Base-by-base conservation (phyloP, 2,888 invertebrate species). In the Agrypnus murinus region DNA sequence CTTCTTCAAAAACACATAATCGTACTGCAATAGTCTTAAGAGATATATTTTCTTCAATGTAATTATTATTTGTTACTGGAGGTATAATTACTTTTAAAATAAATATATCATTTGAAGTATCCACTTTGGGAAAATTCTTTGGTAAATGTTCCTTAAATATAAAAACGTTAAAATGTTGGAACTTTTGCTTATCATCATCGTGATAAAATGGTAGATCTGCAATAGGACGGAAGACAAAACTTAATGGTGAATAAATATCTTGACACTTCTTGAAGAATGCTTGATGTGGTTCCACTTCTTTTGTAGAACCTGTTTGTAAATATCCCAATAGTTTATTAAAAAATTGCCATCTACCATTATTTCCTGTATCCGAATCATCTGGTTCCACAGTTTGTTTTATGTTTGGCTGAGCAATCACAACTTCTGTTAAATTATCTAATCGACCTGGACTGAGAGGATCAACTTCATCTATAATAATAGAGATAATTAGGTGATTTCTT, bases 401-500 rank as follows among this genome's bases (percentile, higher is more conserved):
- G 5, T 5, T 5, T 50, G 79, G 79, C 53, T 74, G 77, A 50
- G 76, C 72, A 34, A 80, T 70, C 14, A 64, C 62, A 5, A 91
- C 82, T 82, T 90, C 89, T 1, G 91, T 90, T 63, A 88, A 85
- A 78, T 89, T 87, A 75, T 89, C 87, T 15, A 91, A 83, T 38
- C 85, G 84, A n/a, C 91, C 91, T 65, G 87, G 90, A 7, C 82
- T 82, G 10, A 86, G 82, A 0, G 91, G 90, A 70, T 87, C 84
- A 1, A 89, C 76, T 5, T 87, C 87, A 81, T 89, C 90, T 90
- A 70, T 58, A 82, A 81, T 65, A 25, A 25, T 25, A 2, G 5
- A 25, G 5, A 25, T 25, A 25, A 25, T 25, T n/a, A n/a, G n/a
- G n/a, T n/a, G n/a, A n/a, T n/a, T n/a, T n/a, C n/a, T n/a, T 32